Conservation (phyloP, 2,797 vertebrate species). For the Typhlichthys eigenmanni region DNA sequence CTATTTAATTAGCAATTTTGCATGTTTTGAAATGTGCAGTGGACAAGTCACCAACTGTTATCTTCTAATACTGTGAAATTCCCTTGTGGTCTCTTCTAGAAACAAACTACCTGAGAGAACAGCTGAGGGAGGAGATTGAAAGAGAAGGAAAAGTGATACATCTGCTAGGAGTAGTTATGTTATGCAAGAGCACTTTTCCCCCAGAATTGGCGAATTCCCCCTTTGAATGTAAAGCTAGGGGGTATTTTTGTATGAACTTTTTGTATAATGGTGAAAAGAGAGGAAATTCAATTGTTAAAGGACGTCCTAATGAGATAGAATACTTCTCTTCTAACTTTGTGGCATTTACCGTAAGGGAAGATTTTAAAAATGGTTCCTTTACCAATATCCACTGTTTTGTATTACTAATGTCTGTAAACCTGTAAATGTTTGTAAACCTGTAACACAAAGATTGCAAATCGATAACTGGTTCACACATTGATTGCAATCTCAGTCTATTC, state of each 20-base stretch:
- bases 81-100: constrained; percentile 57
- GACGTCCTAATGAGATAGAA: constrained; percentile 34
- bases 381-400: constrained; percentile 48
- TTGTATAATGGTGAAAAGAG: constrained; percentile 59
- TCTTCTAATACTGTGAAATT: constrained; percentile 76
- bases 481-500: constrained; percentile 32
- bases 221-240: constrained; percentile 72
- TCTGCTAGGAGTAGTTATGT: constrained; percentile 44
- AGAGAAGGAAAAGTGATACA: constrained; percentile 25
- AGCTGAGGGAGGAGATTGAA: background rate
- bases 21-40: constrained; percentile 53
- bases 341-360: constrained; percentile 23
- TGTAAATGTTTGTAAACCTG: constrained; percentile 20
- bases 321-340: constrained; percentile 37
- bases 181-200: constrained; percentile 71
- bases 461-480: constrained; percentile 21
- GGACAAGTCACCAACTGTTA: constrained; percentile 70
- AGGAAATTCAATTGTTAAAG: constrained; percentile 25
- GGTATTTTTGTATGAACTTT: constrained; percentile 75
- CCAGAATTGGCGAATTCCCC: constrained; percentile 61
- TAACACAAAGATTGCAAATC: constrained; percentile 33
- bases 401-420: constrained; percentile 23
- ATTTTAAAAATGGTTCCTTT: constrained; percentile 29
- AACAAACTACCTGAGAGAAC: constrained; percentile 61
- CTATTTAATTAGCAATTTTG: constrained; percentile 64